phyloP scores from a whole-genome alignment of 2,797 vertebrate species.

The Pangasius mekongensis region DNA sequence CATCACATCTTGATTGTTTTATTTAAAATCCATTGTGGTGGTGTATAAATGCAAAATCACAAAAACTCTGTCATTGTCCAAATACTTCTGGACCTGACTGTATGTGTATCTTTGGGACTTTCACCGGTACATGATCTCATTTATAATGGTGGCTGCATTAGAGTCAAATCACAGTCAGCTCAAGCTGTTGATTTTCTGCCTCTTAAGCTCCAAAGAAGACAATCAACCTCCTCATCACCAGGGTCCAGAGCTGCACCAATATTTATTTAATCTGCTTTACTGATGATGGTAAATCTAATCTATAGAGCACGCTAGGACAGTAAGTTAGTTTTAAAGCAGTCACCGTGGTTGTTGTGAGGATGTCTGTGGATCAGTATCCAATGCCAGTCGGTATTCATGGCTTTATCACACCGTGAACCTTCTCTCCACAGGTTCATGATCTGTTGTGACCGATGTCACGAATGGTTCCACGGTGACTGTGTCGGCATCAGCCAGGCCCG shows the following conservation, averaged over 20 bases:
- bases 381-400: neutral
- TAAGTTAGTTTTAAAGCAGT: neutral
- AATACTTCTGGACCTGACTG: too few relatives aligned
- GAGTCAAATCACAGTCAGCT: too few relatives aligned
- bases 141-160: too few relatives aligned
- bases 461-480: constrained; percentile 92
- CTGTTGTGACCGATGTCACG: constrained; percentile 90
- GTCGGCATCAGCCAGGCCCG: constrained; percentile 85
- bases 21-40: too few relatives aligned
- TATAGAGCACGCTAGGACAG: neutral
- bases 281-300: neutral
- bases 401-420: neutral
- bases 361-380: neutral
- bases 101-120: too few relatives aligned
- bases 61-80: too few relatives aligned
- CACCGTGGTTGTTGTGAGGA: neutral
- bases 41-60: too few relatives aligned
- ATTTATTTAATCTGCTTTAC: neutral
- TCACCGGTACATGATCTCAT: too few relatives aligned
- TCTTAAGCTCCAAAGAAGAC: neutral
- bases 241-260: neutral
- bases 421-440: constrained; percentile 88
- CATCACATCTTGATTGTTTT: too few relatives aligned
- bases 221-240: neutral
- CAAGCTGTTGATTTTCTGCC: neutral